Base-by-base conservation (phyloP, 2,113 vertebrate genomes). In the Xyliphius kryptos region DNA sequence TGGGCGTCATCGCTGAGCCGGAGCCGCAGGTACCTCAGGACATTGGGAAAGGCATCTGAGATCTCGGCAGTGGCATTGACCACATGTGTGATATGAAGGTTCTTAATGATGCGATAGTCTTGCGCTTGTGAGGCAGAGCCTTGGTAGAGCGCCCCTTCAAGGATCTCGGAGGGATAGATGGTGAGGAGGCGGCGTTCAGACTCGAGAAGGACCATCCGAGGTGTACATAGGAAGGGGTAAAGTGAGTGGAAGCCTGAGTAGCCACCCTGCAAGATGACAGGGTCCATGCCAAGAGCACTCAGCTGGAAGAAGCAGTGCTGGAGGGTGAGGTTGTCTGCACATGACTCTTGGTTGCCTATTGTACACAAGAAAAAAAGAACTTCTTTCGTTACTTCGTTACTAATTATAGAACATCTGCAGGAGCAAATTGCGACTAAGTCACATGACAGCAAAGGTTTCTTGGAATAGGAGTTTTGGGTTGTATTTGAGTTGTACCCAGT, bases 291-390 rank as follows among this genome's bases (percentile, higher is more conserved):
- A n/a, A 84, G 74, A 48, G 22, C 66, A 41, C 79, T 85, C 56
- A 85, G 76, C 74, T 83, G 81, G 55, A 81, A 83, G 60, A 82
- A 85, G 64, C 83, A 82, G 20, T 71, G 79, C 66, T 84, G 79
- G 14, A 84, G 74, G 19, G 76, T 75, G 49, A 78, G 75, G 21
- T 77, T 77, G 61, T 81, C 72, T 1, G 61, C 66, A 26, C 63
- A 63, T 53, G 79, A 76, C 55, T 76, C 79, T 26, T 72, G 68
- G 50, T 79, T 81, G 41, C 81, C 77, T 68, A 83, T 81, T 85
- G 73, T 20, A 78, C 12, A 71, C 2, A 73, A 48, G 1, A 36
- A 3, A 67, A 16, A 56, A 41, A 66, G n/a, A n/a, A n/a, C n/a
- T n/a, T n/a, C n/a, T n/a, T n/a, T n/a, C n/a, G n/a, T n/a, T n/a